A percentile compares a stretch with the other conserved stretches of the same genome.
Conservation (phyloP, 1,140 invertebrate genomes). For the Ctenoplectra terminalis region DNA sequence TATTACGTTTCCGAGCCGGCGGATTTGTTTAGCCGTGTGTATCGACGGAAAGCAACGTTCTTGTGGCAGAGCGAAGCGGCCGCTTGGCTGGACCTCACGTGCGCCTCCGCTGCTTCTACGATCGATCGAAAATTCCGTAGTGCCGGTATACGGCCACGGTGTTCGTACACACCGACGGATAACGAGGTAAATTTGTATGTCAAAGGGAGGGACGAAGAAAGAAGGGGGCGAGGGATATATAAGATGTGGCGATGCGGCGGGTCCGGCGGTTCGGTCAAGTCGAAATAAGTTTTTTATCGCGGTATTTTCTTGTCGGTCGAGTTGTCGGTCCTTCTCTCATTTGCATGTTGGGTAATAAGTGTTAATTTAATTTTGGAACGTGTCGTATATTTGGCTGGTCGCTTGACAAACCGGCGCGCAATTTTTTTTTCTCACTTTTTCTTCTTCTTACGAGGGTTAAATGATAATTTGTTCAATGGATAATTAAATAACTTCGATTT, state of each 20-base stretch:
- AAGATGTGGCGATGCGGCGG: slow-evolving; percentile 49
- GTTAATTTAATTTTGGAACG: slow-evolving; percentile 43
- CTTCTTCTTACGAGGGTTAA: not conserved
- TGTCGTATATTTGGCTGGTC: not conserved
- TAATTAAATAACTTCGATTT: not conserved
- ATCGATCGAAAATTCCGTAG: slow-evolving; percentile 55
- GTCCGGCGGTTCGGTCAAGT: slow-evolving; percentile 49
- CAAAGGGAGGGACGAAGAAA: not conserved
- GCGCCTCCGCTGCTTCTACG: slow-evolving; percentile 26
- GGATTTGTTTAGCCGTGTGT: slow-evolving; percentile 65
- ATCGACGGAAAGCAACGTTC: slow-evolving; percentile 35
- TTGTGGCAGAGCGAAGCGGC: not conserved
- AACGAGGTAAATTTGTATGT: slow-evolving; percentile 67
- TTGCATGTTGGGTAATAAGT: slow-evolving; percentile 46
- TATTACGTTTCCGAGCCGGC: slow-evolving; percentile 64
- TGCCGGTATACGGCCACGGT: slow-evolving; percentile 26
- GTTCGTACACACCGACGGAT: slow-evolving; percentile 18
- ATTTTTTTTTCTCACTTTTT: not conserved
- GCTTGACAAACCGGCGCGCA: not conserved
- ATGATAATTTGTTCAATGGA: not conserved
- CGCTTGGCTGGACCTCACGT: slow-evolving; percentile 50
- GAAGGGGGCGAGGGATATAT: not conserved
- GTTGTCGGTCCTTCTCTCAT: not conserved
- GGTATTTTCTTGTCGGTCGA: slow-evolving; percentile 5
- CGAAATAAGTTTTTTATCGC: slow-evolving; percentile 61